Evolutionary conservation across 2,888 invertebrate genomes (phyloP).

Genomic region (Ichneumon xanthorius): DNA sequence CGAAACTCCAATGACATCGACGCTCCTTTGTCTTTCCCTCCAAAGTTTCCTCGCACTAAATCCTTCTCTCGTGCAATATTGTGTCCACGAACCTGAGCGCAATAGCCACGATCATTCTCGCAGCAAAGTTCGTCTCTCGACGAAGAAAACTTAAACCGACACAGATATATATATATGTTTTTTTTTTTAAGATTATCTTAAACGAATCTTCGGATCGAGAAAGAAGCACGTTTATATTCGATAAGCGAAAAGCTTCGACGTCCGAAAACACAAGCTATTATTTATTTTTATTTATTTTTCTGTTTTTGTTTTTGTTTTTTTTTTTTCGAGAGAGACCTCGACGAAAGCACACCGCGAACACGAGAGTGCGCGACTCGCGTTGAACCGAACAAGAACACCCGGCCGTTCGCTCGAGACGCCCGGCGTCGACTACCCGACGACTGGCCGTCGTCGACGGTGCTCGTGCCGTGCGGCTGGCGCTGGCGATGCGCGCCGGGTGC

Average conservation of each 20-base stretch:
- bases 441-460: slow-evolving; percentile 71
- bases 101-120: slow-evolving; percentile 8
- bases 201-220: not conserved
- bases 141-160: not conserved
- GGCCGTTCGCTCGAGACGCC: slow-evolving; percentile 78
- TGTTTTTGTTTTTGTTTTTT: not conserved
- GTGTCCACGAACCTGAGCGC: slow-evolving; percentile 72
- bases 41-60: slow-evolving; percentile 55
- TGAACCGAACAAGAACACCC: slow-evolving; percentile 29
- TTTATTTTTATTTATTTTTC: not conserved
- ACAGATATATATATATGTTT: not conserved
- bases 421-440: slow-evolving; percentile 80
- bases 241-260: too few relatives aligned
- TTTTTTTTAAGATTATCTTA: not conserved
- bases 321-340: slow-evolving; percentile 16
- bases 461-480: slow-evolving; percentile 30
- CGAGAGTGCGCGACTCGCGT: not conserved
- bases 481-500: slow-evolving; percentile 76
- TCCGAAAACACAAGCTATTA: too few relatives aligned
- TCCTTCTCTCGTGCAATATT: slow-evolving; percentile 75
- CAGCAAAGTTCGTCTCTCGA: not conserved
- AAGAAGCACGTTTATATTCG: not conserved
- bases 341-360: slow-evolving; percentile 2
- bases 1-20: not conserved
- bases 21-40: not conserved